Conservation (phyloP, 2,113 vertebrate genomes). For the Amia ocellicauda region DNA sequence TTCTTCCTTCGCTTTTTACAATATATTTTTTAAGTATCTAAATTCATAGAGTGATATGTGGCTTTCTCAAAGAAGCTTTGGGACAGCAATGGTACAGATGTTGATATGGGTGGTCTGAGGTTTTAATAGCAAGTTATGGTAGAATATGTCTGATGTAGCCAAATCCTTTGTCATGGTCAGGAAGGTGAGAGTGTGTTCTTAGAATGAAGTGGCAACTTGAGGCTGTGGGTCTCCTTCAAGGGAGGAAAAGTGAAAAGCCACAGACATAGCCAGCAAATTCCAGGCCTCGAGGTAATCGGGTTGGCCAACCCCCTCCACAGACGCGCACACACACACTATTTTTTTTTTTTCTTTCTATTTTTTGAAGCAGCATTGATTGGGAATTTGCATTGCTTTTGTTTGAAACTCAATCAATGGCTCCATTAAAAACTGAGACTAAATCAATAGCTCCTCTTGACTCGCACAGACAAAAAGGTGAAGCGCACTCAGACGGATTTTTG, state of each 20-base stretch:
- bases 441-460: constrained; percentile 67
- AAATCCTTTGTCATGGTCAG: background rate
- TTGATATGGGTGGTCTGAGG: no score
- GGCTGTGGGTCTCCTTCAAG: constrained; percentile 15
- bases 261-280: constrained; percentile 26
- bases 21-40: no score
- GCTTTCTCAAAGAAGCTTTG: no score
- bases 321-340: constrained; percentile 34
- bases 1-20: no score
- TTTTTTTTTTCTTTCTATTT: constrained; percentile 38
- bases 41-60: no score
- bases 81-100: no score
- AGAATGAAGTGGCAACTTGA: constrained; percentile 25
- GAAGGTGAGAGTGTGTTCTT: background rate
- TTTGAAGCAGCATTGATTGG: constrained; percentile 58
- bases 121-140: constrained; percentile 6
- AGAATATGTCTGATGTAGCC: background rate
- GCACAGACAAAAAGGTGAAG: constrained; percentile 51
- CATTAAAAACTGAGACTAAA: constrained; percentile 76
- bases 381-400: constrained; percentile 71
- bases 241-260: constrained; percentile 25
- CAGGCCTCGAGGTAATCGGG: constrained; percentile 35
- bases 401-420: constrained; percentile 72
- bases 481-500: constrained; percentile 47
- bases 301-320: constrained; percentile 44